Percentiles rank a stretch among this genome's conserved stretches.
phyloP scores from a whole-genome alignment of 1,140 invertebrate genomes.

The Aphelenchoides avenae region DNA sequence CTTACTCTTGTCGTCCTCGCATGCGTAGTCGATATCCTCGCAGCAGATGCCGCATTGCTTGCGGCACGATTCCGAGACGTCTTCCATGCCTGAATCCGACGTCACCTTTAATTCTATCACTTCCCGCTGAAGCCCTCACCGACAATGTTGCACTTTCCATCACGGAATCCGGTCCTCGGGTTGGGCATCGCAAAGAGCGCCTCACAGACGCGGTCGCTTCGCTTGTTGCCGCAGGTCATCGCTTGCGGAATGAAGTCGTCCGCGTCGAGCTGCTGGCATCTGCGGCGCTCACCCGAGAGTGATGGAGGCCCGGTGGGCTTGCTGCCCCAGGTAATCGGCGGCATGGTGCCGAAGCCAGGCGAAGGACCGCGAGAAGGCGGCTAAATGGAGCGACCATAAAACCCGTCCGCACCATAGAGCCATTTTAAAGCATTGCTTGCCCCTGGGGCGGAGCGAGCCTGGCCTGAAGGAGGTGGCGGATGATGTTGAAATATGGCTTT shows the following conservation, averaged over 20 bases:
- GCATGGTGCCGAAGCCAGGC: too few relatives aligned
- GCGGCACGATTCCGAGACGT: constrained; percentile 44
- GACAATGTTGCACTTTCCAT: constrained; percentile 41
- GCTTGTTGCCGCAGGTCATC: constrained; percentile 32
- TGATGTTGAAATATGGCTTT: too few relatives aligned
- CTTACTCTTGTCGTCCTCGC: constrained; percentile 41
- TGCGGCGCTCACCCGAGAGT: too few relatives aligned
- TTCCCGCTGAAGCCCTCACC: constrained; percentile 31
- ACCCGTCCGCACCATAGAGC: too few relatives aligned
- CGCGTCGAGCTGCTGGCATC: constrained; percentile 34
- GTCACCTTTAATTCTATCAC: background rate
- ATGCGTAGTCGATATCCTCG: constrained; percentile 41
- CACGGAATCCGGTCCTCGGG: constrained; percentile 30
- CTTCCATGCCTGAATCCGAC: constrained; percentile 34
- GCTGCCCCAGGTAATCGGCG: too few relatives aligned
- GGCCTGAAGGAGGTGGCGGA: too few relatives aligned
- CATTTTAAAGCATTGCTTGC: too few relatives aligned
- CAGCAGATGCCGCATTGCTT: constrained; percentile 49
- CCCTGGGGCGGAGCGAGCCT: too few relatives aligned
- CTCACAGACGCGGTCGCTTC: constrained; percentile 38
- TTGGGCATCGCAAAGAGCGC: constrained; percentile 39
- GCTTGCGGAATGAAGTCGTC: constrained; percentile 26
- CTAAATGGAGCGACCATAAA: too few relatives aligned
- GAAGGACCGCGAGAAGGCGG: too few relatives aligned
- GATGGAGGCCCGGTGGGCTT: too few relatives aligned